These are phyloP conservation scores for Troilus luridus DNA, from an alignment of 2,888 invertebrate species.

Conservation along the genomic window DNA sequence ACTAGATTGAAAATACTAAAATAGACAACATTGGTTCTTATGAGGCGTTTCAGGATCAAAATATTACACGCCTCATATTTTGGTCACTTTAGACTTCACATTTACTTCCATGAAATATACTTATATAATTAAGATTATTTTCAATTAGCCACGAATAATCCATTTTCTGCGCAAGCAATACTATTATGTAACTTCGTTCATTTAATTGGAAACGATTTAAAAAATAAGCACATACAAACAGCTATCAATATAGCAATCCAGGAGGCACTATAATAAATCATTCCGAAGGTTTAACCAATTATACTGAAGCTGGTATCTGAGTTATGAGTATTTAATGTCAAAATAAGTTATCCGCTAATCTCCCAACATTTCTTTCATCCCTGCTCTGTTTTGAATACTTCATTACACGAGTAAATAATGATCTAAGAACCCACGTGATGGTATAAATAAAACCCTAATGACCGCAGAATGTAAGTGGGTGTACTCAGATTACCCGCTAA, in stretches of 20 bases:
- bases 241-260: background rate
- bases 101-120: background rate
- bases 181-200: background rate
- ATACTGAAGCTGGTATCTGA: background rate
- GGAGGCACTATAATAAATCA: background rate
- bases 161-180: background rate
- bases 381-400: slow-evolving; percentile 1
- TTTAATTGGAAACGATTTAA: background rate
- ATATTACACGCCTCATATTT: too few species aligned
- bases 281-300: slow-evolving; percentile 8
- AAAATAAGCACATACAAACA: background rate
- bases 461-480: slow-evolving; percentile 20
- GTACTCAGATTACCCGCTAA: slow-evolving; percentile 34
- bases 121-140: background rate
- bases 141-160: background rate
- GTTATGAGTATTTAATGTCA: slow-evolving; percentile 38
- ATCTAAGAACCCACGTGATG: slow-evolving; percentile 34
- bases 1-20: too few species aligned
- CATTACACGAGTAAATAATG: slow-evolving; percentile 31
- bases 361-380: background rate
- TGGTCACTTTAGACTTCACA: too few species aligned
- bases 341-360: slow-evolving; percentile 33
- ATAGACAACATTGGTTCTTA: too few species aligned
- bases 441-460: slow-evolving; percentile 40
- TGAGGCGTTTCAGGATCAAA: too few species aligned